Evolutionary conservation across 2,888 invertebrate species (phyloP), one percentile per base, ranked within the genome.

Genomic region (Apoda limacodes): DNA sequence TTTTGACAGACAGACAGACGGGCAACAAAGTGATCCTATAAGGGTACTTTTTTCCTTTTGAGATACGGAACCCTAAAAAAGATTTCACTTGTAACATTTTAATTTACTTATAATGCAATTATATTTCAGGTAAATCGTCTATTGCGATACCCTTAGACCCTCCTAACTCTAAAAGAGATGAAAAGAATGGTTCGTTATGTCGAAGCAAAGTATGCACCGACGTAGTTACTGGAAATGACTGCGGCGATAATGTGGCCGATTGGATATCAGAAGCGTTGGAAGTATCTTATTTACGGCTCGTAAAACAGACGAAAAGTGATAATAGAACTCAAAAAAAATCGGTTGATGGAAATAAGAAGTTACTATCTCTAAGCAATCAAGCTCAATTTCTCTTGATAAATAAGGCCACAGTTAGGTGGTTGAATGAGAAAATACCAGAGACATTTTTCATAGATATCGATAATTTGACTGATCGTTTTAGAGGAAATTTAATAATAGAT

Each of bases 201-300:
- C 85, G 85, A 40, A 93, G 90, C 53, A 92, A 92, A 84, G 88
- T 97, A 7, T 96, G 96, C 59, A 88, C 89, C 1, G 93, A 93
- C 55, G 76, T 85, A 37, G 85, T 95, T 0, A 82, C 86, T 49
- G 93, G 92, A 0, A 76, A 83, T 41, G 95, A 97, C 59, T 96
- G 94, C 65, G 97, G 97, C 0, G 85, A 89, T 31, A 85, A 85
- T 39, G 89, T 89, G 1, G 88, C 90, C 0, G 71, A 84, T 30
- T 98, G 97, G 97, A 75, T 98, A 21, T 87, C 88, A 34, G 74
- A 85, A 43, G 89, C 87, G 22, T 65, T 97, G 34, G 83, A 85
- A 39, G 63, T 82, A 29, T 83, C 88, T 0, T 92, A 88, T 28
- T 54, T 93, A 21, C 82, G 90, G 43, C 66, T 93, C 19, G 65